Percentiles rank a stretch among this genome's conserved stretches.
phyloP scores from a whole-genome alignment of 23 tunicate genomes.

The Trididemnum miniatum region DNA sequence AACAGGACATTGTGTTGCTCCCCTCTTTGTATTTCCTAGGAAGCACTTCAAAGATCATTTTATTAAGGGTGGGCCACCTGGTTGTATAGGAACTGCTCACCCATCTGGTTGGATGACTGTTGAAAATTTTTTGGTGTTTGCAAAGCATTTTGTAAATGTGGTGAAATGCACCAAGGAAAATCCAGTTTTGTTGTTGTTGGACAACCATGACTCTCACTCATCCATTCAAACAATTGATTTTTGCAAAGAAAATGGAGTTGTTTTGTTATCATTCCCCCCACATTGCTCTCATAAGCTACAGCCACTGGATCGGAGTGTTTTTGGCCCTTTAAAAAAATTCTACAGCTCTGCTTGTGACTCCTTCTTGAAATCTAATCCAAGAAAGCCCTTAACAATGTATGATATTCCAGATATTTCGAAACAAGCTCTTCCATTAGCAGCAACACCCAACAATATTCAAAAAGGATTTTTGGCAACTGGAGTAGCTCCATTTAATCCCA shows the following conservation, averaged over 20 bases:
- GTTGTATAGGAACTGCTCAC: not conserved
- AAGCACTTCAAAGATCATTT: not conserved
- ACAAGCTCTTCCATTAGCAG: slow-evolving; percentile 11
- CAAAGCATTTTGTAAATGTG: slow-evolving; percentile 2
- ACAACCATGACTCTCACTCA: not conserved
- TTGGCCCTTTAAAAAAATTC: not conserved
- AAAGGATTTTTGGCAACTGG: no score
- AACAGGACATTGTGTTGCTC: not conserved
- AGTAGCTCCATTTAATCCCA: not conserved
- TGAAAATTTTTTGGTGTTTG: not conserved
- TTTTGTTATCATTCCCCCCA: not conserved
- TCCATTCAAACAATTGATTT: not conserved
- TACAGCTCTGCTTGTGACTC: not conserved
- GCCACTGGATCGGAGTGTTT: not conserved
- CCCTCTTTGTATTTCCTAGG: not conserved
- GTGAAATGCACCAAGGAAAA: slow-evolving; percentile 6
- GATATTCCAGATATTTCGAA: not conserved
- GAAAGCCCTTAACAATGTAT: no score
- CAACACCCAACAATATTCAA: no score
- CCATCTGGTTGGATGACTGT: not conserved
- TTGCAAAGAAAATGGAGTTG: slow-evolving; percentile 2
- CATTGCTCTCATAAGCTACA: not conserved
- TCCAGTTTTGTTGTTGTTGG: not conserved
- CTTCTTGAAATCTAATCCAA: no score
- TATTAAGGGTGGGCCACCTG: not conserved